phyloP scores from a whole-genome alignment of 2,888 invertebrate species.

The Perizoma affinitatum region DNA sequence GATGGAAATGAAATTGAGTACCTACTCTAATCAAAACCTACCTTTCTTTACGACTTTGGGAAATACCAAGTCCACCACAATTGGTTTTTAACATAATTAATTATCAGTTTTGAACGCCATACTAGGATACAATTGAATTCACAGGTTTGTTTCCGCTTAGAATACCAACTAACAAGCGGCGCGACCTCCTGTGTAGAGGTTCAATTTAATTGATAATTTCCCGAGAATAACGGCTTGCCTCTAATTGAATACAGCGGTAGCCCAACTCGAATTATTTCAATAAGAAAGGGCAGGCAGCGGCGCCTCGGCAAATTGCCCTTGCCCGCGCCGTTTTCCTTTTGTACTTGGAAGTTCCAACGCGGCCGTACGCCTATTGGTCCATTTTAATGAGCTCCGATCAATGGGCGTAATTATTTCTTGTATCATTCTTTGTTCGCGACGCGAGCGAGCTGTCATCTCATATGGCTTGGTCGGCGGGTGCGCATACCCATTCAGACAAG shows the following conservation, averaged over 20 bases:
- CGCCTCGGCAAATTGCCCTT: constrained; percentile 75
- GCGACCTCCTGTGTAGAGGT: constrained; percentile 43
- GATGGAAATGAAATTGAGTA: too few species aligned
- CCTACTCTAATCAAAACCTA: too few species aligned
- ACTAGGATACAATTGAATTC: constrained; percentile 10
- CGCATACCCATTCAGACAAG: constrained; percentile 43
- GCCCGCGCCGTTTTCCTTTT: constrained; percentile 65
- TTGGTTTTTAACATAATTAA: neutral
- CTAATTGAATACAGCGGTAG: constrained; percentile 70
- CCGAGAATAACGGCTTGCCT: constrained; percentile 58
- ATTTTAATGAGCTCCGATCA: constrained; percentile 79
- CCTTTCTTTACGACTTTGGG: too few species aligned
- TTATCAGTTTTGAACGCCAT: neutral
- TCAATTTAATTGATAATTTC: constrained; percentile 63
- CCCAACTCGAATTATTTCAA: constrained; percentile 67
- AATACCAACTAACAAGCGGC: constrained; percentile 45
- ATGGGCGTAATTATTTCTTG: constrained; percentile 82
- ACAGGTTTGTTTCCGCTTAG: constrained; percentile 30
- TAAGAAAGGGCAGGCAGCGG: constrained; percentile 72
- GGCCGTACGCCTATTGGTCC: constrained; percentile 67
- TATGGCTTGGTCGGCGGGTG: constrained; percentile 50
- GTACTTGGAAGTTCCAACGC: constrained; percentile 44
- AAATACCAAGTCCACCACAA: too few species aligned
- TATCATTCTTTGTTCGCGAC: constrained; percentile 74
- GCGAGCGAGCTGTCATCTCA: constrained; percentile 70